phyloP scores from a whole-genome alignment of 1,140 invertebrate species.

The Sweltsa coloradensis region DNA sequence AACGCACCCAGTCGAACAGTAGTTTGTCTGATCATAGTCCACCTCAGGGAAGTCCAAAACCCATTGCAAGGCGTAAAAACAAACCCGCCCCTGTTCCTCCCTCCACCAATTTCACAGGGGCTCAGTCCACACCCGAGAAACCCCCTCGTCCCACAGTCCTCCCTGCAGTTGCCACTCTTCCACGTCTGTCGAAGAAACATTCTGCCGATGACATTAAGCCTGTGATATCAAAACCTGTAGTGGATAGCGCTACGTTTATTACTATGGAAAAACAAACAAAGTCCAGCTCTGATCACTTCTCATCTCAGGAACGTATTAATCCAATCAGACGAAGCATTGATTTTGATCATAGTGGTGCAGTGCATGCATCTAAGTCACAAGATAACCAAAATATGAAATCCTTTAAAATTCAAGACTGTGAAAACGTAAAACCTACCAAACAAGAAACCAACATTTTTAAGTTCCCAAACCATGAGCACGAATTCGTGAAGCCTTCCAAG shows the following conservation, averaged over 20 bases:
- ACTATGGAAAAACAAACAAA: background rate
- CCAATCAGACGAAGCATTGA: background rate
- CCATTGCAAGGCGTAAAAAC: conserved; percentile 38
- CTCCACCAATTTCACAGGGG: background rate
- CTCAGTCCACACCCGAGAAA: conserved; percentile 7
- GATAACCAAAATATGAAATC: background rate
- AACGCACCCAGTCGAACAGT: conserved; percentile 51
- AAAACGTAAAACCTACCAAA: too few relatives aligned
- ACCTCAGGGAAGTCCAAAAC: conserved; percentile 56
- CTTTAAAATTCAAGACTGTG: too few relatives aligned
- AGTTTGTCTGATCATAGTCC: conserved; percentile 41
- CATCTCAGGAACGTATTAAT: background rate
- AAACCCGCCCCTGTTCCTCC: conserved; percentile 25
- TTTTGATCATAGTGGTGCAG: background rate
- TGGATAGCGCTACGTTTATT: background rate
- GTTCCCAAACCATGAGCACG: too few relatives aligned
- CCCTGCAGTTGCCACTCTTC: conserved; percentile 5
- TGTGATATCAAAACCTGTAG: background rate
- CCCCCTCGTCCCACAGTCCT: conserved; percentile 8
- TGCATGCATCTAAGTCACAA: background rate
- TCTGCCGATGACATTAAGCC: background rate
- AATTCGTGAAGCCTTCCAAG: too few relatives aligned
- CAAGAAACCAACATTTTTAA: too few relatives aligned
- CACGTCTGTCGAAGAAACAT: conserved; percentile 5
- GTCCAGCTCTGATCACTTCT: too few relatives aligned